Conservation (phyloP, 2,888 invertebrate species). For the Campaea margaritaria region DNA sequence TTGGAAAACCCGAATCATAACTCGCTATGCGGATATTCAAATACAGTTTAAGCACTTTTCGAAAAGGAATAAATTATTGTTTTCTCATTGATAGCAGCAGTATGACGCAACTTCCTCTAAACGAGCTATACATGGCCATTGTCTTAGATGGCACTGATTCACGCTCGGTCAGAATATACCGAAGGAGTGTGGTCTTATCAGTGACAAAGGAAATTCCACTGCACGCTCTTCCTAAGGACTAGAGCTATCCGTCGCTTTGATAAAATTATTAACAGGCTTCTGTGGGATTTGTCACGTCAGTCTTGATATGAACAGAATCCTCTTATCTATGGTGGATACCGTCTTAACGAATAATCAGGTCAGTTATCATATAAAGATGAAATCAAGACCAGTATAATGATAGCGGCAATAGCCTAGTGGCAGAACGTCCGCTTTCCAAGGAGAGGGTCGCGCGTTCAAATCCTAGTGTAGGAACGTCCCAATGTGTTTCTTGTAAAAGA, state of each 20-base stretch:
- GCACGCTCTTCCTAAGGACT: not conserved
- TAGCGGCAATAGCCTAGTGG: too few relatives aligned
- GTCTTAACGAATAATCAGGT: too few relatives aligned
- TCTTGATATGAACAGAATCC: too few relatives aligned
- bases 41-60: too few relatives aligned
- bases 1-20: not conserved
- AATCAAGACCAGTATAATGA: too few relatives aligned
- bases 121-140: conserved; percentile 7
- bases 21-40: not conserved
- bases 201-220: conserved; percentile 21
- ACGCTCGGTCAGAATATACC: not conserved
- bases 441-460: too few relatives aligned
- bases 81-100: not conserved
- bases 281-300: too few relatives aligned
- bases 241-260: not conserved
- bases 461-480: too few relatives aligned
- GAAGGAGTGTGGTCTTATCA: conserved; percentile 3
- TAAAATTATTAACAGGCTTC: not conserved
- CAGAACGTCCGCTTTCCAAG: too few relatives aligned
- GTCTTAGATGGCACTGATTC: conserved; percentile 15
- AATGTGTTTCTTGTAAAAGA: too few relatives aligned
- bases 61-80: not conserved
- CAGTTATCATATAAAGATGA: too few relatives aligned
- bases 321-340: too few relatives aligned
- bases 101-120: conserved; percentile 5